These are phyloP conservation scores for Macrotis lagotis DNA, from an alignment of 2,113 vertebrate genomes.

Conservation along the genomic window DNA sequence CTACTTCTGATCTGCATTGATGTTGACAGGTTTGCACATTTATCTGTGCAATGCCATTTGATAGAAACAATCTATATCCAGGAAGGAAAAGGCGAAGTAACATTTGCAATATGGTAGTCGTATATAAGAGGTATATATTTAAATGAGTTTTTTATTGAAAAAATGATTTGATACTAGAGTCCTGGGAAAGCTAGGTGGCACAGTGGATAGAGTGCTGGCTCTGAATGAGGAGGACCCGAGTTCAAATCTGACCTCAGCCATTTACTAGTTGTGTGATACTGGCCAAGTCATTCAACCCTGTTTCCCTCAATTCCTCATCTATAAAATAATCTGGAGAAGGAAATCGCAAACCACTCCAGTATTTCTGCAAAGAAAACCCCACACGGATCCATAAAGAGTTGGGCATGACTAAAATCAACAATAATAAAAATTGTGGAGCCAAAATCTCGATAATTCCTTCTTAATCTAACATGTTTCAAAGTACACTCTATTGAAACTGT, in stretches of 20 bases:
- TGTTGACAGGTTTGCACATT: background rate
- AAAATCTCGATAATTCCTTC: conserved; percentile 12
- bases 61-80: background rate
- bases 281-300: background rate
- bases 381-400: background rate
- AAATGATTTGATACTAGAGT: background rate
- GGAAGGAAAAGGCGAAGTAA: background rate
- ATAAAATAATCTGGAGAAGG: background rate
- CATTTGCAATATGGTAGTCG: background rate
- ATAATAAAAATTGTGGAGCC: background rate
- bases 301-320: too few species aligned
- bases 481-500: background rate
- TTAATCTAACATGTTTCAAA: background rate
- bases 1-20: background rate
- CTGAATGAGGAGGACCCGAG: background rate
- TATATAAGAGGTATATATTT: too few species aligned
- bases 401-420: background rate
- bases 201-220: background rate
- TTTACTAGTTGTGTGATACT: background rate
- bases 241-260: background rate
- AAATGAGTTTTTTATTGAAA: background rate
- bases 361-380: background rate
- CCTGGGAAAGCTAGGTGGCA: background rate
- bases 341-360: background rate
- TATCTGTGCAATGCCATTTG: background rate